These are phyloP conservation scores for Portunus trituberculatus DNA, from an alignment of 1,140 invertebrate genomes.

Conservation along the genomic window DNA sequence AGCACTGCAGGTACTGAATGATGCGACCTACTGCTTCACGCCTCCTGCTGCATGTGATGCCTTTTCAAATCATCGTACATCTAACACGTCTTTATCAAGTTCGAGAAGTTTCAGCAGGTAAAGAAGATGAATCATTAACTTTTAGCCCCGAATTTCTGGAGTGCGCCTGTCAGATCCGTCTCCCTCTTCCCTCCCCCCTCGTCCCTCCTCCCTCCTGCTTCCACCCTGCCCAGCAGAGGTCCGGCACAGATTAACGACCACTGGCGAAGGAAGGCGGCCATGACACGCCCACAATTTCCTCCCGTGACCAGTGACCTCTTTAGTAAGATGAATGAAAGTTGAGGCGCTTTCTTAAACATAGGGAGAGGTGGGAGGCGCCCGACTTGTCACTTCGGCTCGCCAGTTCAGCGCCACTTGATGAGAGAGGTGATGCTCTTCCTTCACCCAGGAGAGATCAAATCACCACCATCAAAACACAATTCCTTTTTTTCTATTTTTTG, in stretches of 20 bases:
- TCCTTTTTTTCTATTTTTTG: too few relatives aligned
- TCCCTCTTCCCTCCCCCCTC: background rate
- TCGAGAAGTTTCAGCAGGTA: too few relatives aligned
- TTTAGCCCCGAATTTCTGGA: background rate
- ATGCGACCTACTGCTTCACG: too few relatives aligned
- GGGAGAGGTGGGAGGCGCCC: too few relatives aligned
- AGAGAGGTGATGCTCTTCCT: background rate
- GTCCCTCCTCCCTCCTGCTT: background rate
- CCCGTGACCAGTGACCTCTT: background rate
- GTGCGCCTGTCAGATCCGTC: background rate
- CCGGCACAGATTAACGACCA: background rate
- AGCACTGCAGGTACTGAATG: too few relatives aligned
- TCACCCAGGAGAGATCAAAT: background rate
- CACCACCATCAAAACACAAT: background rate
- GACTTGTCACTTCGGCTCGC: too few relatives aligned
- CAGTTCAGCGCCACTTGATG: too few relatives aligned
- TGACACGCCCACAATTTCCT: background rate
- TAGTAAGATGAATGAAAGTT: conserved; percentile 15
- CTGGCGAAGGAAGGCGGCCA: background rate
- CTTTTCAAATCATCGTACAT: too few relatives aligned
- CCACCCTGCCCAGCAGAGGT: background rate
- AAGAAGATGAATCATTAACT: too few relatives aligned
- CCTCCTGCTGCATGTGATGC: too few relatives aligned
- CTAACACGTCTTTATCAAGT: too few relatives aligned
- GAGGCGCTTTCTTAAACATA: background rate